Evolutionary conservation across 2,888 invertebrate species (phyloP).

Genomic region (Parnassius orleans): DNA sequence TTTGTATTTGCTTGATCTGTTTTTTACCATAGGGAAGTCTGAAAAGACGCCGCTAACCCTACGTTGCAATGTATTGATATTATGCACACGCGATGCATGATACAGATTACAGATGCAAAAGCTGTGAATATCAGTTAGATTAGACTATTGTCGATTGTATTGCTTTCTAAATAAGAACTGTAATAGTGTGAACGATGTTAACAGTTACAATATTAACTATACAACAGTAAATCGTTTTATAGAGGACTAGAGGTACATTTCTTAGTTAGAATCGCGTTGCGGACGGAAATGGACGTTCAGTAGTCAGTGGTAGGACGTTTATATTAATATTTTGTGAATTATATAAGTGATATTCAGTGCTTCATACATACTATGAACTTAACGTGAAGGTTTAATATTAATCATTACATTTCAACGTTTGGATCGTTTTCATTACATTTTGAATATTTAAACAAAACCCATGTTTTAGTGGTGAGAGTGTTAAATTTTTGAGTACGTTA

Average conservation of each 20-base stretch:
- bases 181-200: constrained; percentile 35
- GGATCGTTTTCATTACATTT: constrained; percentile 66
- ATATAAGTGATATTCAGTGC: constrained; percentile 49
- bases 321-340: constrained; percentile 46
- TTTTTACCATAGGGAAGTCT: not conserved
- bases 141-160: constrained; percentile 30
- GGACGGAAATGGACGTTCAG: constrained; percentile 63
- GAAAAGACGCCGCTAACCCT: constrained; percentile 7
- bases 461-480: too few species aligned
- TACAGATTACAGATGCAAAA: constrained; percentile 19
- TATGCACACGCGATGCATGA: constrained; percentile 30
- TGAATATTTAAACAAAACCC: not conserved
- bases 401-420: constrained; percentile 69
- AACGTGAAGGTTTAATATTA: constrained; percentile 72
- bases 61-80: constrained; percentile 11
- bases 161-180: constrained; percentile 34
- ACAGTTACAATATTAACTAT: constrained; percentile 32
- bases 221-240: constrained; percentile 29
- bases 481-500: too few species aligned
- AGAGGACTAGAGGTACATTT: constrained; percentile 31
- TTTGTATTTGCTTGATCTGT: too few species aligned
- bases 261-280: constrained; percentile 62
- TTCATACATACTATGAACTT: constrained; percentile 61
- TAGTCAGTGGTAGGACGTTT: constrained; percentile 40
- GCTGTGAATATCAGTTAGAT: constrained; percentile 13